Base-by-base conservation (phyloP, 2,888 invertebrate species). In the Nymphalis urticae region DNA sequence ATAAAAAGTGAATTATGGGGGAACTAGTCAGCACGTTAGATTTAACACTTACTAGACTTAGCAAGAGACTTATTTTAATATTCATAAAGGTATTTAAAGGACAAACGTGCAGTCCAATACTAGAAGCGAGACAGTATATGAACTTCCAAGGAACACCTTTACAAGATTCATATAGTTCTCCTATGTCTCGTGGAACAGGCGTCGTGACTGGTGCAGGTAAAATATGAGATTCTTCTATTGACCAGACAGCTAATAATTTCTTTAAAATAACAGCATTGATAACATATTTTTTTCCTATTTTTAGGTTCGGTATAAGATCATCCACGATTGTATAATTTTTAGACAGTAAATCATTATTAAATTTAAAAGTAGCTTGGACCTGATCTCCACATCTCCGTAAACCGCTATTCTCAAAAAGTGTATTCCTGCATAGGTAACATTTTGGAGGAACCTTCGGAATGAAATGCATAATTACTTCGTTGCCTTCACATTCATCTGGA, bases 401-500 rank as follows among this genome's bases (percentile, higher is more conserved):
- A 2, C 87, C 86, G 67, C 89, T 85, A 70, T 91, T 92, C 82
- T 92, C 92, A 69, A 84, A 90, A 0, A 89, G 80, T 50, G 82
- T 74, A 69, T 84, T 88, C 77, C 75, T 86, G 67, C 92, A 92
- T 32, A 84, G 72, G 60, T 77, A 79, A 72, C 92, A 92, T 81
- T 83, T 90, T 0, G 87, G 92, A 1, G 87, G 82, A 4, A 74
- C 69, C 79, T 90, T 89, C 1, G 92, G 91, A 72, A 90, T 88
- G 68, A 81, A 85, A 13, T 81, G 85, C 62, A 89, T 71, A 65
- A 92, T 85, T 7, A 88, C 81, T 77, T 92, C 90, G 70, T 81
- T 91, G 2, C 84, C 85, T 72, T 91, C 90, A 72, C 92, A 92
- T 71, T 90, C 86, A 76, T 92, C 92, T n/a, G 88, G 89, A 68